Evolutionary conservation across 2,888 invertebrate genomes (phyloP).

Genomic region (Lepidochitona cinerea): DNA sequence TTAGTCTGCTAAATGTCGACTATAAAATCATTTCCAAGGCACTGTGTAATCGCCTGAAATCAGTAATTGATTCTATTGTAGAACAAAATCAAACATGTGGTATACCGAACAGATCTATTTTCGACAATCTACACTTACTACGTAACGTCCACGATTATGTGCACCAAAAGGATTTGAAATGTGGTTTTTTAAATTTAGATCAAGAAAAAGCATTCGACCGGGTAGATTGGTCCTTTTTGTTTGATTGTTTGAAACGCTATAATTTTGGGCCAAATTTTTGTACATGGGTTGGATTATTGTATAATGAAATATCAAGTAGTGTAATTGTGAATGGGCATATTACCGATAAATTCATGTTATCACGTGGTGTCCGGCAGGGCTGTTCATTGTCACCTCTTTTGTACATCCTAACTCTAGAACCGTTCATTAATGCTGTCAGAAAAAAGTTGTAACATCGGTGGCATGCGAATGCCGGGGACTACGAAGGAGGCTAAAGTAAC

Average conservation of each 20-base stretch:
- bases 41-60: conserved; percentile 27
- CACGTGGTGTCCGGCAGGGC: conserved; percentile 8
- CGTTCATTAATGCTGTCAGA: not conserved
- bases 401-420: not conserved
- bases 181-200: conserved; percentile 34
- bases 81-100: conserved; percentile 37
- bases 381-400: not conserved
- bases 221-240: conserved; percentile 33
- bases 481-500: conserved; percentile 8
- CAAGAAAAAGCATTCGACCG: conserved; percentile 45
- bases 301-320: conserved; percentile 6
- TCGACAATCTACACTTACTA: conserved; percentile 36
- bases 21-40: conserved; percentile 39
- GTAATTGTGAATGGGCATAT: conserved; percentile 1
- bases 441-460: conserved; percentile 6
- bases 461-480: conserved; percentile 19
- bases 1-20: conserved; percentile 37
- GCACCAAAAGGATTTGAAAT: conserved; percentile 29
- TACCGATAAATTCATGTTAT: not conserved
- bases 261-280: conserved; percentile 13
- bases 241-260: conserved; percentile 28
- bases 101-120: conserved; percentile 32
- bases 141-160: conserved; percentile 33
- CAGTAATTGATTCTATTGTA: conserved; percentile 27
- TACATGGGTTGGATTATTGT: conserved; percentile 23